Evolutionary conservation across 2,888 invertebrate species (phyloP).

Genomic region (Synanthedon vespiformis): DNA sequence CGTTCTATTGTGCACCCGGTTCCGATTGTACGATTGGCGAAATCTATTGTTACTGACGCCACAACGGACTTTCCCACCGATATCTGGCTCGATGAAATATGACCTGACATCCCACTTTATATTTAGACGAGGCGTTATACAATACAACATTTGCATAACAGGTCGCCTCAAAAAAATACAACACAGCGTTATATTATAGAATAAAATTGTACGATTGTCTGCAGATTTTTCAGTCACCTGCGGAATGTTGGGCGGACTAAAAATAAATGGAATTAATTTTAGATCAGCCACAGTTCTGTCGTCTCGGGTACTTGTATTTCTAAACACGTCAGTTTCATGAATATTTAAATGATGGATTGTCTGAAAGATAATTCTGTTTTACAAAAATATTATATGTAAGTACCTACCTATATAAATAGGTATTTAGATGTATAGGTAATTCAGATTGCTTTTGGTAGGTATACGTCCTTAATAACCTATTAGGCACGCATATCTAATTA

Average conservation of each 20-base stretch:
- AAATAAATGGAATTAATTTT: not conserved
- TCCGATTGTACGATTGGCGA: constrained; percentile 52
- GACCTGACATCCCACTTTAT: constrained; percentile 3
- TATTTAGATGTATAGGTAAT: not conserved
- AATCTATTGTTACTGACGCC: constrained; percentile 34
- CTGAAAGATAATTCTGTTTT: not conserved
- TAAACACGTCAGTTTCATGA: not conserved
- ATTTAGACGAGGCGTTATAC: constrained; percentile 9
- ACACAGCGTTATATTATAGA: no score
- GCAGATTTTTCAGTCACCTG: not conserved
- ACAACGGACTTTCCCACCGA: constrained; percentile 34
- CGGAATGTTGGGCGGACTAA: not conserved
- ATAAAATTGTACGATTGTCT: not conserved
- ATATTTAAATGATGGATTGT: not conserved
- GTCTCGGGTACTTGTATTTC: not conserved
- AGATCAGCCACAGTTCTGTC: not conserved
- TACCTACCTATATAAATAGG: no score
- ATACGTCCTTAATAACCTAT: no score
- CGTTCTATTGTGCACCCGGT: constrained; percentile 50
- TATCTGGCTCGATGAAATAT: constrained; percentile 12
- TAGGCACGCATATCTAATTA: no score
- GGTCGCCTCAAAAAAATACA: not conserved
- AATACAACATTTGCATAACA: constrained; percentile 17
- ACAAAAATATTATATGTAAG: not conserved
- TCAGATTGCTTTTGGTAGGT: not conserved